Conservation (phyloP, 1,140 invertebrate species). For the Odontomachus brunneus region DNA sequence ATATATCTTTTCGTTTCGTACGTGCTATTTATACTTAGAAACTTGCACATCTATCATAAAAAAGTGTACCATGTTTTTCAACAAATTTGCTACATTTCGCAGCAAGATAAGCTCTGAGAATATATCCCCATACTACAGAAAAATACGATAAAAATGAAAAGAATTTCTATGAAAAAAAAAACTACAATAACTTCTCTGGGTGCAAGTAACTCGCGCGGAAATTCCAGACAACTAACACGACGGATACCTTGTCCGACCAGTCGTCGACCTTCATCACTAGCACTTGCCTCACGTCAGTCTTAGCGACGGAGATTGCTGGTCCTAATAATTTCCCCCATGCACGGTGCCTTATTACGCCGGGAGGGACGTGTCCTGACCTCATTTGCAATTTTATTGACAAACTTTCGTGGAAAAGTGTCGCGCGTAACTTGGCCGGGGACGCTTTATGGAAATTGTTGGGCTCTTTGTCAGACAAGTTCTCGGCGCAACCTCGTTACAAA, state of each 20-base stretch:
- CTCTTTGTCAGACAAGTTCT: conserved; percentile 33
- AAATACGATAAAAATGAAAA: too few relatives aligned
- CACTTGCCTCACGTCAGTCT: not conserved
- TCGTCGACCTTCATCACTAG: conserved; percentile 25
- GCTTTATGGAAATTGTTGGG: conserved; percentile 51
- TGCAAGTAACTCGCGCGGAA: not conserved
- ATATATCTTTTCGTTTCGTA: too few relatives aligned
- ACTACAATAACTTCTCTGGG: too few relatives aligned
- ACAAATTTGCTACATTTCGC: too few relatives aligned
- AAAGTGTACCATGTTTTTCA: too few relatives aligned
- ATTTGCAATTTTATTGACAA: conserved; percentile 62
- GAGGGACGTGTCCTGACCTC: conserved; percentile 8
- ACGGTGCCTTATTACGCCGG: conserved; percentile 33
- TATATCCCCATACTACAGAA: too few relatives aligned
- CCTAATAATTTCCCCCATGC: not conserved
- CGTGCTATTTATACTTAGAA: too few relatives aligned
- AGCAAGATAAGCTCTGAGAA: too few relatives aligned
- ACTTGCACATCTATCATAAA: too few relatives aligned
- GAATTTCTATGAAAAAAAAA: too few relatives aligned
- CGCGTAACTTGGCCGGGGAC: conserved; percentile 22
- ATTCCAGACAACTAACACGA: not conserved
- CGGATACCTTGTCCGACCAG: not conserved
- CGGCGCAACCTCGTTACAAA: conserved; percentile 37
- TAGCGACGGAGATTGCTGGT: not conserved
- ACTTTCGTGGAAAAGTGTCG: conserved; percentile 51